Conservation (phyloP, 2,888 invertebrate genomes). For the Arctia plantaginis region DNA sequence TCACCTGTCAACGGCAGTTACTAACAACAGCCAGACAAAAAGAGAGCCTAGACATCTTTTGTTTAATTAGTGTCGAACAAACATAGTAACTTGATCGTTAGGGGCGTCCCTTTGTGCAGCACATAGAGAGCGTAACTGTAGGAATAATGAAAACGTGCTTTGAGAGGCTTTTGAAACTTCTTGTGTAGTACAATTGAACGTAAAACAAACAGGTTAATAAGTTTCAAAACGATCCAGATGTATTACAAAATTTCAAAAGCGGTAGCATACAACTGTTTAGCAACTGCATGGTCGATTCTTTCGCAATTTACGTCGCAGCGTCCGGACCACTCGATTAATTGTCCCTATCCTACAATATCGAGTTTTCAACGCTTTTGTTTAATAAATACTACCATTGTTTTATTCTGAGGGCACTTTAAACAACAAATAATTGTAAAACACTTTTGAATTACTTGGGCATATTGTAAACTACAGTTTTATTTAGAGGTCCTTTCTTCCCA, state of each 20-base stretch:
- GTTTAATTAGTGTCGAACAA: conserved; percentile 80
- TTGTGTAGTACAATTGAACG: conserved; percentile 71
- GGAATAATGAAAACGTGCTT: conserved; percentile 79
- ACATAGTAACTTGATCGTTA: conserved; percentile 84
- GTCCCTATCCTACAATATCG: conserved; percentile 78
- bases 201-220: conserved; percentile 84
- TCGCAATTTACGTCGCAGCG: conserved; percentile 81
- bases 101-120: conserved; percentile 74
- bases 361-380: conserved; percentile 78
- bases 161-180: conserved; percentile 73
- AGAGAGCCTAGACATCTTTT: conserved; percentile 72
- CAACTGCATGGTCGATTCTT: conserved; percentile 79
- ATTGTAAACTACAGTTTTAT: conserved; percentile 41
- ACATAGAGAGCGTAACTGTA: conserved; percentile 66
- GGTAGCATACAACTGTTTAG: conserved; percentile 82
- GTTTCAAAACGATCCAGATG: conserved; percentile 86
- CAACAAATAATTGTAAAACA: conserved; percentile 51
- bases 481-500: conserved; percentile 33
- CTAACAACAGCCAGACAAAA: conserved; percentile 58
- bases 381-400: conserved; percentile 62
- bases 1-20: conserved; percentile 71
- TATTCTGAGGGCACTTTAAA: conserved; percentile 41
- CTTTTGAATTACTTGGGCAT: conserved; percentile 49
- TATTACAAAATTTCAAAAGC: conserved; percentile 82
- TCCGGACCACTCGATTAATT: conserved; percentile 85